These are phyloP conservation scores for Bellardia bayeri DNA, from an alignment of 2,888 invertebrate genomes.

Conservation along the genomic window DNA sequence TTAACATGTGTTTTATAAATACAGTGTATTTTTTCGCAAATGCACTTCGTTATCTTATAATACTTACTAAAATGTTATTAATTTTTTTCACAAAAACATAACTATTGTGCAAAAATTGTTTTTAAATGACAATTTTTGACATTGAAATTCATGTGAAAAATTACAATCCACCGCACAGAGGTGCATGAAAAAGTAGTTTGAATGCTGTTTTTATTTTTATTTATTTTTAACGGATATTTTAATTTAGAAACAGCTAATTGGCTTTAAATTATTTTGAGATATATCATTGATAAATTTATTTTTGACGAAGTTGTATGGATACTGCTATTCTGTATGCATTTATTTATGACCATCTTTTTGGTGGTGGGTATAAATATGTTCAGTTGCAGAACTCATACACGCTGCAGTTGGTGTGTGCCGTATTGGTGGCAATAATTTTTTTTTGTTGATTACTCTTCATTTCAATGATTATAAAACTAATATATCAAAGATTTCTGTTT, in stretches of 20 bases:
- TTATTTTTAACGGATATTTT: neutral
- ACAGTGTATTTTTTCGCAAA: constrained; percentile 10
- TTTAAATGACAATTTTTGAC: constrained; percentile 34
- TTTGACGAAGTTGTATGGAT: too few species aligned
- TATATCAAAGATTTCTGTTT: too few species aligned
- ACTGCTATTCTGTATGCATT: too few species aligned
- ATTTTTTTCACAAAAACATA: constrained; percentile 27
- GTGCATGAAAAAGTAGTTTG: neutral
- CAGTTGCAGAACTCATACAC: too few species aligned
- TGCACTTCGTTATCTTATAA: constrained; percentile 11
- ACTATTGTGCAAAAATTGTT: neutral
- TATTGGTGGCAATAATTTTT: too few species aligned
- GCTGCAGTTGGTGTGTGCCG: too few species aligned
- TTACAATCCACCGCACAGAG: constrained; percentile 36
- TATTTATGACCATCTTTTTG: too few species aligned
- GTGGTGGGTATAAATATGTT: too few species aligned
- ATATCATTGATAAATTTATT: too few species aligned
- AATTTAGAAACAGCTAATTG: neutral
- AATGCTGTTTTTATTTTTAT: neutral
- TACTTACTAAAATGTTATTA: neutral
- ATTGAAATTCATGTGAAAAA: constrained; percentile 38
- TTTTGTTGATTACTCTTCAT: too few species aligned
- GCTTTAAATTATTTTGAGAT: neutral
- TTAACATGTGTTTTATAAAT: neutral
- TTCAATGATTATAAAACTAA: too few species aligned